Conservation (phyloP, 2,888 invertebrate genomes). For the Entomobrya proxima region DNA sequence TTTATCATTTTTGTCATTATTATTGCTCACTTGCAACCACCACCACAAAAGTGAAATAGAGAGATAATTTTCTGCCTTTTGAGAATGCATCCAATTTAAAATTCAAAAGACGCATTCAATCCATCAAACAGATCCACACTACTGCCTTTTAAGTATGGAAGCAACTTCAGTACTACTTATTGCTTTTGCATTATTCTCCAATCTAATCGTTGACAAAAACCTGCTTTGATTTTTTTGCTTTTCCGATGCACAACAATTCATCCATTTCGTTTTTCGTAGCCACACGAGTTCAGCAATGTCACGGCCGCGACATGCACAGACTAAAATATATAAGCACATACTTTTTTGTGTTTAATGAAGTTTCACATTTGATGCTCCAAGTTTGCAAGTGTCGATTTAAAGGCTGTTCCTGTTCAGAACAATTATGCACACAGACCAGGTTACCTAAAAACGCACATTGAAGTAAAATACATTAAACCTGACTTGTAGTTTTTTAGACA, state of each 20-base stretch:
- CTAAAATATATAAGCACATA: not conserved
- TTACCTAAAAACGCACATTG: constrained; percentile 38
- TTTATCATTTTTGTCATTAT: not conserved
- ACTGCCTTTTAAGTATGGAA: not conserved
- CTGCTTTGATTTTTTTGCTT: constrained; percentile 52
- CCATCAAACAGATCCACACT: constrained; percentile 2
- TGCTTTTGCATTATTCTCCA: constrained; percentile 5
- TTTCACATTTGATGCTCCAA: constrained; percentile 11
- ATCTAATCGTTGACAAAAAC: constrained; percentile 38
- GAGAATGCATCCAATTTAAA: constrained; percentile 37
- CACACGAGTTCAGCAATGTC: constrained; percentile 60
- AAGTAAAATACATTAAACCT: not conserved
- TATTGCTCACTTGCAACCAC: not conserved
- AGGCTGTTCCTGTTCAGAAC: too few species aligned
- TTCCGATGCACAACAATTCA: constrained; percentile 23
- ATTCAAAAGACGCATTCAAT: constrained; percentile 38
- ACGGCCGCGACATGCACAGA: constrained; percentile 39
- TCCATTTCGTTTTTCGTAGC: constrained; percentile 35
- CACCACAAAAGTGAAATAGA: constrained; percentile 18
- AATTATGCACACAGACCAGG: too few species aligned
- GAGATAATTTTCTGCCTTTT: constrained; percentile 18
- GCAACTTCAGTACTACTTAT: not conserved
- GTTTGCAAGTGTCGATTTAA: not conserved
- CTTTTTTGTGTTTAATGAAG: constrained; percentile 25
- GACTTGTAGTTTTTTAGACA: not conserved